Percentiles rank a stretch among this genome's conserved stretches.
These are phyloP conservation scores for Zootoca vivipara DNA, from an alignment of 2,113 vertebrate genomes.

Conservation along the genomic window DNA sequence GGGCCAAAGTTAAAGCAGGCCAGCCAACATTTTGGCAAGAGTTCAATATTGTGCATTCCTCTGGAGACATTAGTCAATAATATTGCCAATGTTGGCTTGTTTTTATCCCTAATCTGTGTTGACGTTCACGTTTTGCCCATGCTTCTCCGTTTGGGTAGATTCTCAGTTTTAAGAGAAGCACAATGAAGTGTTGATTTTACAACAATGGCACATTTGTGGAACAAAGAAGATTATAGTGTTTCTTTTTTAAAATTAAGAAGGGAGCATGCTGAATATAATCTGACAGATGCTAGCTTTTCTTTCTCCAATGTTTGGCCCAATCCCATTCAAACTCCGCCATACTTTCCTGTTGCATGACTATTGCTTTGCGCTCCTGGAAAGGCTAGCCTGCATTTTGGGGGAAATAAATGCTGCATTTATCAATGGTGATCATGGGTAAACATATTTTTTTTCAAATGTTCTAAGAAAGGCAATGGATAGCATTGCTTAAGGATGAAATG, in stretches of 20 bases:
- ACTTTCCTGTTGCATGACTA: background rate
- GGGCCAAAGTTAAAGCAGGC: constrained; percentile 22
- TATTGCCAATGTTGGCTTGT: constrained; percentile 19
- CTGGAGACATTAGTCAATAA: constrained; percentile 45
- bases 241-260: background rate
- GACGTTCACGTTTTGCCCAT: constrained; percentile 42
- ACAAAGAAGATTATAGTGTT: background rate
- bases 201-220: constrained; percentile 43
- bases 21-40: constrained; percentile 17
- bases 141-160: constrained; percentile 3
- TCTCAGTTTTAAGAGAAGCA: constrained; percentile 28
- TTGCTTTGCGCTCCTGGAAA: background rate
- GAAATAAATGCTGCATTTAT: background rate
- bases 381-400: background rate
- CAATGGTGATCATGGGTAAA: background rate
- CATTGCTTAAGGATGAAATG: background rate
- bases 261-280: background rate
- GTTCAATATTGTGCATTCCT: background rate
- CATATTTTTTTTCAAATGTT: background rate
- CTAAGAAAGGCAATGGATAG: background rate
- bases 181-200: constrained; percentile 48
- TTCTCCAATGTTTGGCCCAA: too few species aligned
- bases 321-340: too few species aligned
- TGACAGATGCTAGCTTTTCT: background rate
- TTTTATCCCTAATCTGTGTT: constrained; percentile 26